These are phyloP conservation scores for Calliphora vicina DNA, from an alignment of 1,140 invertebrate species.

Conservation along the genomic window DNA sequence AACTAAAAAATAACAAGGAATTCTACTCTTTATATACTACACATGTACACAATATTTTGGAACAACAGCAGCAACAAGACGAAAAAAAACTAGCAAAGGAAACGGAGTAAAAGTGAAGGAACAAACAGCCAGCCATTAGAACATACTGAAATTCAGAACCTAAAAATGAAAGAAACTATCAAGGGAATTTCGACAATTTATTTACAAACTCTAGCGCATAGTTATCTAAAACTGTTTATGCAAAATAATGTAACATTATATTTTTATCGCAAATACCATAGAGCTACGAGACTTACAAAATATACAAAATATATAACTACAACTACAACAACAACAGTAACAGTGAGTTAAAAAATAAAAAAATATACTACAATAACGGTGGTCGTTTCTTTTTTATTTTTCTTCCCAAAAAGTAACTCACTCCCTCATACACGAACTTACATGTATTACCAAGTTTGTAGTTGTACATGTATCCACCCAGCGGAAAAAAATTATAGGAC, in stretches of 20 bases:
- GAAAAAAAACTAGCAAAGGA: background rate
- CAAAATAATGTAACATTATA: slow-evolving; percentile 34
- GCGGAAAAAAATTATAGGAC: too few species aligned
- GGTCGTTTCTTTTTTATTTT: background rate
- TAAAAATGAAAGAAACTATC: slow-evolving; percentile 26
- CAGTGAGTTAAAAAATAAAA: background rate
- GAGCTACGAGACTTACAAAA: slow-evolving; percentile 21
- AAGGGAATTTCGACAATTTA: slow-evolving; percentile 33
- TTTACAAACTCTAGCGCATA: slow-evolving; percentile 34
- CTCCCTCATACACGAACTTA: background rate
- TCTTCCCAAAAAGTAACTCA: background rate
- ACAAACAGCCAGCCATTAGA: background rate
- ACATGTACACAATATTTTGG: background rate
- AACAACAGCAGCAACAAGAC: background rate
- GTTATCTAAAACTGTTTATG: slow-evolving; percentile 35
- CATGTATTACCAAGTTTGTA: background rate
- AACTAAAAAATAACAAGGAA: background rate
- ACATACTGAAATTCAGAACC: background rate
- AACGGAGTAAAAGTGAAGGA: background rate
- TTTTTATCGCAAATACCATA: slow-evolving; percentile 31
- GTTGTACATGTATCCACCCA: too few species aligned
- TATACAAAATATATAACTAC: background rate
- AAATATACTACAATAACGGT: background rate
- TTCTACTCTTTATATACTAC: background rate
- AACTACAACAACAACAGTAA: background rate